Base-by-base conservation (phyloP, 1,140 invertebrate species). In the Vanessa tameamea region DNA sequence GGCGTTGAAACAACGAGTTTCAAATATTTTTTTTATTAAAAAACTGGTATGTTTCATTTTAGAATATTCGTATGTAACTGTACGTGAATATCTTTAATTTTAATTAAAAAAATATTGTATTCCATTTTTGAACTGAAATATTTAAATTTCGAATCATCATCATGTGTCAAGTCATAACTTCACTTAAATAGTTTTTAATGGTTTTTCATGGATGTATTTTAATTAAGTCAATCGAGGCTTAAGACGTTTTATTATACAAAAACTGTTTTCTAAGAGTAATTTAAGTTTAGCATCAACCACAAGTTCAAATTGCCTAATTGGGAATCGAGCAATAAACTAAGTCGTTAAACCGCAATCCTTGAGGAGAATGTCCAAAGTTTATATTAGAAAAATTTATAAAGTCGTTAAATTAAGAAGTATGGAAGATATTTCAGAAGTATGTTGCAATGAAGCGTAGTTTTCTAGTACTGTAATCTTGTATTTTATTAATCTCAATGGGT, bases 291-390 rank as follows among this genome's bases (percentile, higher is more conserved):
- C 53, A 66, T 75, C 64, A 55, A 50, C 73, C 73, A 16, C 73
- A 67, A 67, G 69, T 75, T 75, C 73, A 64, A 71, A 75, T 75
- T 71, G 69, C 73, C 73, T 75, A 75, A 75, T 75, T 75, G 69
- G 73, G 73, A 75, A 75, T 71, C 73, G 55, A 63, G 69, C 53
- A 71, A 75, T 75, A 71, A 75, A 75, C 73, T 69, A 64, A 69
- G 57, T 75, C 73, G 69, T 75, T 71, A 75, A 75, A 75, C 73
- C 73, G 50, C 68, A 71, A 55, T 75, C 68, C 64, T 75, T 71
- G 67, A 75, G 68, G 66, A 64, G 43, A 69, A 69, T 65, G 72
- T 65, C 59, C 48, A 74, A 74, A 74, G 66, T 74, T 73, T 69
- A 65, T 69, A 74, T 64, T 64, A 69, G 67, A 74, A 74, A 74